phyloP scores from a whole-genome alignment of 2,797 vertebrate genomes.

The Spheniscus humboldti region DNA sequence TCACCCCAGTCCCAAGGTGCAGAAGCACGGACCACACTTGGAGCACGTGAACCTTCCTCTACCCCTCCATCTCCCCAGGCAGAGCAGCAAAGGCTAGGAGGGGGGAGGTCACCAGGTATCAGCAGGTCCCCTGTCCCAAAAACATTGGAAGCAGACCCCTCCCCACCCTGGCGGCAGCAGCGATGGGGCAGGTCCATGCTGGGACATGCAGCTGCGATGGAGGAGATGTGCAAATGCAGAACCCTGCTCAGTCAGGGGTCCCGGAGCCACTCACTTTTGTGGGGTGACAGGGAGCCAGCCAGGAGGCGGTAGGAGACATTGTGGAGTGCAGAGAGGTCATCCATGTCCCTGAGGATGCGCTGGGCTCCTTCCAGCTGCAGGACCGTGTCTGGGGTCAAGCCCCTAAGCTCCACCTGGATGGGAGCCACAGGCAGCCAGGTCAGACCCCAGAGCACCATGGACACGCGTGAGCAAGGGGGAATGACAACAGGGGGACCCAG shows the following conservation, averaged over 20 bases:
- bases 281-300: constrained; percentile 10
- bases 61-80: background rate
- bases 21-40: background rate
- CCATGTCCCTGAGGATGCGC: background rate
- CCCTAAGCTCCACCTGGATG: background rate
- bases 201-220: background rate
- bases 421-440: background rate
- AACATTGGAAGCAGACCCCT: background rate
- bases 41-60: fast-evolving
- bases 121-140: background rate
- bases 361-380: background rate
- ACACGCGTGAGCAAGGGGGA: fast-evolving
- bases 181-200: background rate
- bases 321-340: background rate
- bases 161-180: fast-evolving
- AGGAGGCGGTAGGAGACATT: constrained; percentile 45
- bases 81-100: background rate
- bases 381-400: fast-evolving
- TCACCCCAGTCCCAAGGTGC: background rate
- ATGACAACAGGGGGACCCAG: background rate
- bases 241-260: background rate
- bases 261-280: constrained; percentile 62
- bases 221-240: background rate
- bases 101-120: background rate
- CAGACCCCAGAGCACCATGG: background rate